Base-by-base conservation (phyloP, 2,888 invertebrate species). In the Coleophora deauratella region DNA sequence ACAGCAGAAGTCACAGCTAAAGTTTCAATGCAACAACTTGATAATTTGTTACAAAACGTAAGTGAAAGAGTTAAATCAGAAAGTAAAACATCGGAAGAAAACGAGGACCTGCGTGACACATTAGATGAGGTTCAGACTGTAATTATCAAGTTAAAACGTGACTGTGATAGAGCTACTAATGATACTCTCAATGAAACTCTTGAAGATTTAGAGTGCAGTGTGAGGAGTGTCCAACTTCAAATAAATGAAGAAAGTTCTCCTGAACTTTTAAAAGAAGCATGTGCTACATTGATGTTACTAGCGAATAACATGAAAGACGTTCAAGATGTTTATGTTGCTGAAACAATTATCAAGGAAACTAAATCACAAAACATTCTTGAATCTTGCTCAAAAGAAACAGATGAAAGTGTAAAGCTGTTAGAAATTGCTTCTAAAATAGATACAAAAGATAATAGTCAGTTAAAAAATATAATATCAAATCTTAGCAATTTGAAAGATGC, bases 141-240 rank as follows among this genome's bases (percentile, higher is more conserved):
- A 2, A 78, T 84, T 11, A 81, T 85, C 27, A 80, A 82, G 62
- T 55, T 84, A 3, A 84, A 82, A 52, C 58, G 66, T 45, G 76
- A 82, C 49, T 78, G 72, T 46, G 78, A 78, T 47, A 68, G 69
- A 31, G 55, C 59, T 41, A 54, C 54, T 11, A 75, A 71, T 59
- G 80, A 82, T 45, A 62, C 71, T 57, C 70, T 84, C 49, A 78
- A 76, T 66, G 85, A 85, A 57, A 77, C 79, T 62, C 74, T 87
- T 52, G 77, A 82, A 53, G 85, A 85, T 55, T 74, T 85, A 72
- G 85, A 85, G 68, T 84, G 84, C 67, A 80, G 76, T 59, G 80
- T 84, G 59, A 79, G 84, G 54, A 84, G 82, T 68, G 79, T 84
- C 3, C 82, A 82, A 51, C 72, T 84, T 51, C 81, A 80, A 51